Base-by-base conservation (phyloP, 2,113 vertebrate genomes). In the Isichthys henryi region DNA sequence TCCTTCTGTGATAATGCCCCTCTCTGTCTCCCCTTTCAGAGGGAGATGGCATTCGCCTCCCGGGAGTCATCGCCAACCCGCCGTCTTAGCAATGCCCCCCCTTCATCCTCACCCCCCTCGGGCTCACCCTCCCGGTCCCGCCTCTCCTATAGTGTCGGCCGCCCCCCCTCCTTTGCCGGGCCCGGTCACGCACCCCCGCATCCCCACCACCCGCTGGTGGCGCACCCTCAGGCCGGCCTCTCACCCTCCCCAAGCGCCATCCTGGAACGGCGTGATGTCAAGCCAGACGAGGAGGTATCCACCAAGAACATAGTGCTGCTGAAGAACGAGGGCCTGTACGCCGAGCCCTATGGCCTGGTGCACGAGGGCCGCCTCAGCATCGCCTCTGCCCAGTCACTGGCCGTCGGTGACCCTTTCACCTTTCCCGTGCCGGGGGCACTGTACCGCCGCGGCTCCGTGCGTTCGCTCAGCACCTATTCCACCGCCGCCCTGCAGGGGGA, bases 191-290 rank as follows among this genome's bases (percentile, higher is more conserved):
- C 96, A 0, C 96, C 96, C 5, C 93, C 94, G 88, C 91, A 91
- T 27, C 91, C 93, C 3, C 97, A 97, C 90, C 97, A 97, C 0
- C 83, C 74, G 0, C 23, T 88, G 43, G 82, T 62, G 0, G 93
- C 96, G 3, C 97, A 98, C 0, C 94, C 96, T 0, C 95, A 96
- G 1, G 95, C 90, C 2, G 97, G 96, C 0, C 95, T 99, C 31
- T 98, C 98, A 0, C 97, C 97, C 7, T 99, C 98, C 35, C 98
- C 98, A 91, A 99, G 98, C 9, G 98, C 98, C 95, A 99, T 99
- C 95, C 95, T 99, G 94, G 98, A 99, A 90, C 97, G 98, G 17
- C 97, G 98, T 0, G 98, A 99, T 0, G 98, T 99, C 90, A 99
- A 99, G 31, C 98, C 98, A 0, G 98, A 99, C 0, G 98, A 99